Conservation (phyloP, 2,113 vertebrate genomes). For the Thalassoma bifasciatum region DNA sequence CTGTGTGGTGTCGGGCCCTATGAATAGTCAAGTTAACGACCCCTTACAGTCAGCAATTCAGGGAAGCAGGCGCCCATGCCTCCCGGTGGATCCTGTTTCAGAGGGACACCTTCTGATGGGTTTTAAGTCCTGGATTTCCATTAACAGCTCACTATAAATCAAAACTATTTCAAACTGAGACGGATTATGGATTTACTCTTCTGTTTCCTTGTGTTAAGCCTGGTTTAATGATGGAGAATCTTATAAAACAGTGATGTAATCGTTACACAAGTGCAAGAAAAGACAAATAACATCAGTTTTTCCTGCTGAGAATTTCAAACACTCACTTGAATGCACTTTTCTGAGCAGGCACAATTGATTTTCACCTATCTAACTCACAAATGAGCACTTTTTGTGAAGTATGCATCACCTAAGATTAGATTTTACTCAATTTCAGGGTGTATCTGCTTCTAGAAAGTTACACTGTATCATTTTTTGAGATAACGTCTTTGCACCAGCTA, state of each 20-base stretch:
- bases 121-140: constrained; percentile 37
- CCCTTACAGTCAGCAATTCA: constrained; percentile 80
- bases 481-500: neutral
- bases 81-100: constrained; percentile 77
- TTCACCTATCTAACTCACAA: constrained; percentile 27
- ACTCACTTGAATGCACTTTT: constrained; percentile 9
- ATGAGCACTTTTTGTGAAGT: constrained; percentile 18
- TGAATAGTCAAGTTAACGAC: constrained; percentile 75
- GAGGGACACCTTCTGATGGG: constrained; percentile 45
- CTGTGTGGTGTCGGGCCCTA: constrained; percentile 52
- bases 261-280: neutral
- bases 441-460: constrained; percentile 23
- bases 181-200: neutral
- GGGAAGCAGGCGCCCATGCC: constrained; percentile 56
- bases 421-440: constrained; percentile 21
- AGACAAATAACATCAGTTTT: neutral
- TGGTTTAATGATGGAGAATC: neutral
- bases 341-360: no score
- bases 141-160: constrained; percentile 43
- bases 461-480: constrained; percentile 3
- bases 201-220: constrained; percentile 1
- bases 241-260: constrained; percentile 13
- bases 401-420: neutral
- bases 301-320: neutral
- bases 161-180: constrained; percentile 3